Evolutionary conservation across 2,888 invertebrate genomes (phyloP).

Genomic region (Mechanitis mazaeus): DNA sequence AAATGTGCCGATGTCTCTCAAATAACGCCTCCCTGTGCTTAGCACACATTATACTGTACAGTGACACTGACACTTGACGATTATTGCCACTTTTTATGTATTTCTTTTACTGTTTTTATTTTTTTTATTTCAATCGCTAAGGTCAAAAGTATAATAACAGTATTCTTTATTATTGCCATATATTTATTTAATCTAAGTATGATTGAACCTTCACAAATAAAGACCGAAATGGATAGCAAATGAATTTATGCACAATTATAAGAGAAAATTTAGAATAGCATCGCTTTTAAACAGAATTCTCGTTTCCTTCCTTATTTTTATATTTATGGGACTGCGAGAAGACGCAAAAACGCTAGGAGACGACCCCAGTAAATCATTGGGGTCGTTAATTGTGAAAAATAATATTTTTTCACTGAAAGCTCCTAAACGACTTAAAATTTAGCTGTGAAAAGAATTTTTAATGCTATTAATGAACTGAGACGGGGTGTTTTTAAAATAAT

Average conservation of each 20-base stretch:
- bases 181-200: not conserved
- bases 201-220: not conserved
- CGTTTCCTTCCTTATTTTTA: constrained; percentile 45
- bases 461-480: constrained; percentile 39
- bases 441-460: constrained; percentile 47
- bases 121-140: too few species aligned
- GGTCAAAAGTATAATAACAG: too few species aligned
- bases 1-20: not conserved
- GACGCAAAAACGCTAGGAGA: constrained; percentile 48
- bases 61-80: not conserved
- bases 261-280: not conserved
- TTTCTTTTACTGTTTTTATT: too few species aligned
- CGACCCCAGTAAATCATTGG: constrained; percentile 52
- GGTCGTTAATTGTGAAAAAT: constrained; percentile 63
- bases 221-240: not conserved
- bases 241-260: not conserved
- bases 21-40: not conserved
- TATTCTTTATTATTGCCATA: too few species aligned
- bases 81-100: not conserved
- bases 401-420: constrained; percentile 46
- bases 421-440: constrained; percentile 46
- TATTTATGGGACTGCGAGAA: constrained; percentile 51
- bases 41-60: not conserved
- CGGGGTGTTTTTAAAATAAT: constrained; percentile 26
- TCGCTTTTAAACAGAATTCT: constrained; percentile 17